These are phyloP conservation scores for Himantopus leucocephalus DNA, from an alignment of 2,113 vertebrate species.

Conservation along the genomic window DNA sequence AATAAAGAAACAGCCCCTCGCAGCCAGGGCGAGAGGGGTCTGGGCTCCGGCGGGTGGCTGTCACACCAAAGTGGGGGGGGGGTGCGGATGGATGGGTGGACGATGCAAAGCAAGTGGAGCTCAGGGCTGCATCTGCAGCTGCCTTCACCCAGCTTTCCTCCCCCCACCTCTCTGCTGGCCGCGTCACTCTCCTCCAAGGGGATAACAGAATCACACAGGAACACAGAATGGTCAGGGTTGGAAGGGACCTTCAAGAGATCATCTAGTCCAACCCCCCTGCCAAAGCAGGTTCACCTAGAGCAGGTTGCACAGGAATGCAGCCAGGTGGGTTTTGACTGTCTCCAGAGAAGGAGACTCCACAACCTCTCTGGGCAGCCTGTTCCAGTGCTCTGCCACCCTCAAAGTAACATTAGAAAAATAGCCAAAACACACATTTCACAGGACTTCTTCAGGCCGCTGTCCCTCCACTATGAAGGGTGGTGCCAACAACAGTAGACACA, in stretches of 20 bases:
- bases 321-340: neutral
- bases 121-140: neutral
- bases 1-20: neutral
- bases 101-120: accelerated
- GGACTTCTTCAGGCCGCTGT: neutral
- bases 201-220: neutral
- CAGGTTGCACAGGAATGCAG: neutral
- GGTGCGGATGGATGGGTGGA: too few relatives aligned
- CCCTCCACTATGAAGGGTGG: neutral
- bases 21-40: neutral
- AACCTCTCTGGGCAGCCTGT: neutral
- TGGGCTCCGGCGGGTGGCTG: accelerated
- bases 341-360: neutral
- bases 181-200: accelerated
- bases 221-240: neutral
- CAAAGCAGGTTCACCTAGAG: neutral
- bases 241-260: neutral
- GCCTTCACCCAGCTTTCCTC: neutral
- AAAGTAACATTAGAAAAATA: neutral
- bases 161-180: neutral
- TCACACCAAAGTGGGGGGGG: neutral
- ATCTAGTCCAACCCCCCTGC: neutral
- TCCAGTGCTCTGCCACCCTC: neutral
- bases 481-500: neutral
- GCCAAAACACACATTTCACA: neutral